Evolutionary conservation across 2,888 invertebrate genomes (phyloP).

Genomic region (Pseudolycoriella hygida): DNA sequence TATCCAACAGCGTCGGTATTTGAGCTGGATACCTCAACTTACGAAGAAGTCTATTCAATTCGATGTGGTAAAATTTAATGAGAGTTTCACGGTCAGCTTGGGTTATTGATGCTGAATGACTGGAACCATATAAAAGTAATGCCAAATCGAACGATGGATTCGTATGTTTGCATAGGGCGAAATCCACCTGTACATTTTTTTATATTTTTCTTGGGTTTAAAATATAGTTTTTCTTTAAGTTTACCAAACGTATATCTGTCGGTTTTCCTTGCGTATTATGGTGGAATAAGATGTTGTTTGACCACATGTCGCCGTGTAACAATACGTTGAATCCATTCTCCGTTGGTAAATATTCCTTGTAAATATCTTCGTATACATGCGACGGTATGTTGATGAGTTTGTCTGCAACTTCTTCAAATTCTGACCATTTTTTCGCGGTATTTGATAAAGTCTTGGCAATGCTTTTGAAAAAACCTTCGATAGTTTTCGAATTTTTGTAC

Average conservation of each 20-base stretch:
- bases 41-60: neutral
- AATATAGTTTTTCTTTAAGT: no score
- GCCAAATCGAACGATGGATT: slow-evolving; percentile 1
- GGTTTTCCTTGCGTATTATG: neutral
- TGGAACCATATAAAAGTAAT: neutral
- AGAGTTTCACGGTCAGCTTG: neutral
- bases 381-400: neutral
- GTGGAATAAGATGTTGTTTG: neutral
- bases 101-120: neutral
- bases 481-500: neutral
- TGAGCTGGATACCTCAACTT: neutral
- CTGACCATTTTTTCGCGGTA: neutral
- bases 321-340: neutral
- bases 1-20: neutral
- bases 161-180: neutral
- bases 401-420: neutral
- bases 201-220: no score
- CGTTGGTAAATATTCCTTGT: neutral
- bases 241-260: slow-evolving; percentile 1
- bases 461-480: neutral
- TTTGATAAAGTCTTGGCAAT: neutral
- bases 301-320: slow-evolving; percentile 1
- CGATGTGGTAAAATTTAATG: slow-evolving; percentile 1
- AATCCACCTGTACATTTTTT: neutral
- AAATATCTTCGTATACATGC: neutral